Base-by-base conservation (phyloP, 2,888 invertebrate genomes). In the Pterostichus niger region DNA sequence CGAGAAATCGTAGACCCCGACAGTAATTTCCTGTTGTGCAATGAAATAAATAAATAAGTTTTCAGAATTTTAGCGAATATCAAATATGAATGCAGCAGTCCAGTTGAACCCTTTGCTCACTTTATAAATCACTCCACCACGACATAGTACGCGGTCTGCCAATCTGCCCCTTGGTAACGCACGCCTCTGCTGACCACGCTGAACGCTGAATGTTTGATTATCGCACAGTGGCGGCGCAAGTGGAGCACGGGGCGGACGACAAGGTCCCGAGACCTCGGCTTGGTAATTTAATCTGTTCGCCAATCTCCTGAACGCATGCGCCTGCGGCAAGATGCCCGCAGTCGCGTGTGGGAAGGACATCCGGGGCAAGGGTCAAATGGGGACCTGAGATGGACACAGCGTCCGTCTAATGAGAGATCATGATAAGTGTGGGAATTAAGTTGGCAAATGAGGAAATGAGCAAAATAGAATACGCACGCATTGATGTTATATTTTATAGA, bases 371-470 rank as follows among this genome's bases (percentile, higher is more conserved):
- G 68, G 68, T 71, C 68, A 35, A 56, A n/a, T 17, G 24, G 10
- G 7, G 64, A 17, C 33, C 33, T 35, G 64, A 64, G 64, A 64
- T 49, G 33, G 31, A 64, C 33, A 17, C 15, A 33, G 10, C 9
- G 15, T 40, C 40, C 40, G n/a, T 24, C 24, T 24, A 24, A 24
- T 24, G 24, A 24, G 13, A 13, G 56, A 71, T 17, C 68, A 31
- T 71, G 68, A 71, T 71, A 71, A 71, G 68, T 71, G 68, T 71
- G 68, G 68, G 68, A 71, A 71, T 68, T 68, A 68, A 68, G n/a
- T 68, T 68, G 35, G 68, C 44, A 71, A 44, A 44, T 44, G 68
- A 71, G 68, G 68, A 71, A 71, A 71, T 71, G 68, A 71, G 44
- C 24, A 68, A 68, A 68, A 68, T 68, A 68, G 35, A 68, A 68